Evolutionary conservation across 1,140 invertebrate genomes (phyloP).

Genomic region (Drosophila pandora): DNA sequence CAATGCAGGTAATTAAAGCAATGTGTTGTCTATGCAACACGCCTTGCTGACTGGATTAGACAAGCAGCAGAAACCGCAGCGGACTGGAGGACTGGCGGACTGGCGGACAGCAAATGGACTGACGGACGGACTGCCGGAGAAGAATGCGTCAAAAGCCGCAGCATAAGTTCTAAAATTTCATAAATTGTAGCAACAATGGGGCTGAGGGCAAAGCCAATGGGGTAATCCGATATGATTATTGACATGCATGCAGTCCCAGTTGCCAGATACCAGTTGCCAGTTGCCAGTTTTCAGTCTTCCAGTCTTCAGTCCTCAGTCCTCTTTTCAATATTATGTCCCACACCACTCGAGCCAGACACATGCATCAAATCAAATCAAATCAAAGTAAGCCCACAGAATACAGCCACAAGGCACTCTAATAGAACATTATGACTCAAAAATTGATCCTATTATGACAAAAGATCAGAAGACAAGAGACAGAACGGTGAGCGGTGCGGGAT

Average conservation of each 20-base stretch:
- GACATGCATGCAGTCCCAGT: conserved; percentile 73
- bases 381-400: conserved; percentile 65
- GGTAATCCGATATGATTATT: conserved; percentile 83
- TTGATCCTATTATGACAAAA: conserved; percentile 76
- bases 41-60: conserved; percentile 34
- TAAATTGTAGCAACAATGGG: conserved; percentile 82
- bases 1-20: conserved; percentile 39
- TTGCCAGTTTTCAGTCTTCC: conserved; percentile 3
- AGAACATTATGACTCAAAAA: conserved; percentile 78
- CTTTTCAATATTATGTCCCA: conserved; percentile 1
- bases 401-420: conserved; percentile 61
- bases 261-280: background rate
- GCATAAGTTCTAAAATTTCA: conserved; percentile 81
- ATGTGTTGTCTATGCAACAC: conserved; percentile 44
- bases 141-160: conserved; percentile 82
- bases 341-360: conserved; percentile 36
- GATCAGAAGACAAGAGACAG: background rate
- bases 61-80: conserved; percentile 41
- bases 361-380: conserved; percentile 54
- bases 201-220: conserved; percentile 68
- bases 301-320: background rate
- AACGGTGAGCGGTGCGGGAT: conserved; percentile 18
- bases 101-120: conserved; percentile 21
- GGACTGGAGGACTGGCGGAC: conserved; percentile 1
- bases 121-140: conserved; percentile 24